Evolutionary conservation across 2,888 invertebrate genomes (phyloP).

Genomic region (Pasiphila rectangulata): DNA sequence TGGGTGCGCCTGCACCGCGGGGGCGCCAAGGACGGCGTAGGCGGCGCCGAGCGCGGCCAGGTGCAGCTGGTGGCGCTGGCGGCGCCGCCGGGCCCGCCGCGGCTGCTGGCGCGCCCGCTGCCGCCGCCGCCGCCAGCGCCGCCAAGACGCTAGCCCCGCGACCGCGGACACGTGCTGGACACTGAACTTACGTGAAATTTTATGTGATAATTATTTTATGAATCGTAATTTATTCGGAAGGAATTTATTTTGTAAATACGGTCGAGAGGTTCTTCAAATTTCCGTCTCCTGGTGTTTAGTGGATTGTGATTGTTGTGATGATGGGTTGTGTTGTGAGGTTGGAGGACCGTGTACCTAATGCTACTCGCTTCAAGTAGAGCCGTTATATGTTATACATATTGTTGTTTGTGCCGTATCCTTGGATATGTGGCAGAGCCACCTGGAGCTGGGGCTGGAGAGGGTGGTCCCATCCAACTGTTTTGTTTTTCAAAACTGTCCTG

Average conservation of each 20-base stretch:
- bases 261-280: constrained; percentile 57
- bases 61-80: constrained; percentile 65
- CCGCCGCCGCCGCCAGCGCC: constrained; percentile 42
- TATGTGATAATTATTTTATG: constrained; percentile 81
- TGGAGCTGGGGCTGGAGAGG: constrained; percentile 35
- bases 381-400: constrained; percentile 66
- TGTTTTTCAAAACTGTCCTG: constrained; percentile 46
- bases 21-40: constrained; percentile 60
- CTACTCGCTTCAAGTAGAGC: constrained; percentile 71
- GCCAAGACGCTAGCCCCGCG: constrained; percentile 27
- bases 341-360: constrained; percentile 63
- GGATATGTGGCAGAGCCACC: constrained; percentile 48
- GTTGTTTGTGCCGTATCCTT: constrained; percentile 62
- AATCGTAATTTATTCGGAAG: constrained; percentile 79
- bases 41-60: constrained; percentile 56
- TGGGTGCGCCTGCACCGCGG: constrained; percentile 84
- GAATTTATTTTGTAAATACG: constrained; percentile 76
- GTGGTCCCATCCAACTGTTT: constrained; percentile 44
- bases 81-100: constrained; percentile 58
- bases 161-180: constrained; percentile 31
- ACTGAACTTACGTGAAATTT: constrained; percentile 60
- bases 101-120: constrained; percentile 32
- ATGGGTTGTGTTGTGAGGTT: constrained; percentile 61
- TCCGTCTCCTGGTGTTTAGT: constrained; percentile 58
- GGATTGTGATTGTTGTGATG: constrained; percentile 55